These are phyloP conservation scores for Toxonevra muliebris DNA, from an alignment of 2,888 invertebrate species.

Conservation along the genomic window DNA sequence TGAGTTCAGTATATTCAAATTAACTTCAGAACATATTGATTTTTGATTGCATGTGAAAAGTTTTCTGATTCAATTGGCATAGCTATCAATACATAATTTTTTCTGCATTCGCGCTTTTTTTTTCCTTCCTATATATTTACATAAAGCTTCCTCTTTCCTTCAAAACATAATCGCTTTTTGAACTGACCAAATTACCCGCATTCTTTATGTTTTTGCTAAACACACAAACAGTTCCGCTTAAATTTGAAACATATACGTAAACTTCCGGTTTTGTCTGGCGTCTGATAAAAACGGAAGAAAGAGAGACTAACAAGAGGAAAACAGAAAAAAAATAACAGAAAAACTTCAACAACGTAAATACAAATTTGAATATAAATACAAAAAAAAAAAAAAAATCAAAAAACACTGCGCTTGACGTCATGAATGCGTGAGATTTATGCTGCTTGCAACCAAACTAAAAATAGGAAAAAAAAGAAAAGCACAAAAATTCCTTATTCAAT, in stretches of 20 bases:
- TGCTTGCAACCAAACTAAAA: too few relatives aligned
- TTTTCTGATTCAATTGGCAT: too few relatives aligned
- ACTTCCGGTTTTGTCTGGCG: not conserved
- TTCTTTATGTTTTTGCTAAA: not conserved
- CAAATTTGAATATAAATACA: not conserved
- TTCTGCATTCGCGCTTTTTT: too few relatives aligned
- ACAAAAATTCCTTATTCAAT: too few relatives aligned
- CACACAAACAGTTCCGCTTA: not conserved
- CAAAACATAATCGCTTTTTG: not conserved
- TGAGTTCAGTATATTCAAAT: too few relatives aligned
- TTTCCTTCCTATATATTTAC: too few relatives aligned
- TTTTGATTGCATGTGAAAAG: too few relatives aligned
- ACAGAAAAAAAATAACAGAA: not conserved
- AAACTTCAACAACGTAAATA: not conserved
- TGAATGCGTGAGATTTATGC: not conserved
- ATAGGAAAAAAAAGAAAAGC: too few relatives aligned
- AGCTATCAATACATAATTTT: too few relatives aligned
- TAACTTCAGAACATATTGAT: too few relatives aligned
- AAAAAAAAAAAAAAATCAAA: not conserved
- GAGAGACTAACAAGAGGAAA: not conserved
- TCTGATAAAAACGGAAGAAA: not conserved
- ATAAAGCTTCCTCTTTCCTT: not conserved
- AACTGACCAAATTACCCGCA: not conserved
- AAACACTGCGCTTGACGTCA: not conserved
- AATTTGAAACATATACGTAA: not conserved